Percentiles rank a stretch among this genome's conserved stretches.
These are phyloP conservation scores for Lerista edwardsae DNA, from an alignment of 2,797 vertebrate species.

Conservation along the genomic window DNA sequence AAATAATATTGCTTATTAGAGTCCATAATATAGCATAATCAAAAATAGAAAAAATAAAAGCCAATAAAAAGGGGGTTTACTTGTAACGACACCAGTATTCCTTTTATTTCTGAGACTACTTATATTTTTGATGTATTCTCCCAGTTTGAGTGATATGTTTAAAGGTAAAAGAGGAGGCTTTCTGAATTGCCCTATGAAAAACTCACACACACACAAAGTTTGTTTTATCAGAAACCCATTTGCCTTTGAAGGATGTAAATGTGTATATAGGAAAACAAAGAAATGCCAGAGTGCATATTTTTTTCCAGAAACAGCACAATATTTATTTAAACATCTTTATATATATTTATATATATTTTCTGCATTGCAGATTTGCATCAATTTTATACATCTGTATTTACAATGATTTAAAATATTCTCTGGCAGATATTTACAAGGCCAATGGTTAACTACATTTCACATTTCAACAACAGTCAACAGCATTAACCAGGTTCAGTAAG, in stretches of 20 bases:
- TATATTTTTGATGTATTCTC: background rate
- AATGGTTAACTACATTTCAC: conserved; percentile 90
- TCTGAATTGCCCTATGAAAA: conserved; percentile 35
- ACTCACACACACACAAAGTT: background rate
- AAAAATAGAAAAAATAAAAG: too few species aligned
- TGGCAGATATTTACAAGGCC: conserved; percentile 89
- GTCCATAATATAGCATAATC: too few species aligned
- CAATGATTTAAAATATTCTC: conserved; percentile 95
- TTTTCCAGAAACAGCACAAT: conserved; percentile 86
- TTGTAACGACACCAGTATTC: too few species aligned
- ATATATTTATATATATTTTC: conserved; percentile 78
- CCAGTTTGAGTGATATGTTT: background rate
- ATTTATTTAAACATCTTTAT: conserved; percentile 95
- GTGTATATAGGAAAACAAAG: background rate
- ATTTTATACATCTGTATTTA: conserved; percentile 96
- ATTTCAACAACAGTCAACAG: conserved; percentile 86
- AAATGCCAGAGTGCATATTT: conserved; percentile 1
- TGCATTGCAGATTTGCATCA: conserved; percentile 83
- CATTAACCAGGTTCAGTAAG: conserved; percentile 84
- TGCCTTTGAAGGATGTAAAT: conserved; percentile 58
- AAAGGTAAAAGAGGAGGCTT: conserved; percentile 17
- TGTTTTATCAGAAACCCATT: conserved; percentile 43
- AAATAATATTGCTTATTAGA: too few species aligned
- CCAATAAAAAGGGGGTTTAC: too few species aligned
- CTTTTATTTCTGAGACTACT: background rate